Conservation (phyloP, 2,888 invertebrate genomes). For the Drosophila barbarae region DNA sequence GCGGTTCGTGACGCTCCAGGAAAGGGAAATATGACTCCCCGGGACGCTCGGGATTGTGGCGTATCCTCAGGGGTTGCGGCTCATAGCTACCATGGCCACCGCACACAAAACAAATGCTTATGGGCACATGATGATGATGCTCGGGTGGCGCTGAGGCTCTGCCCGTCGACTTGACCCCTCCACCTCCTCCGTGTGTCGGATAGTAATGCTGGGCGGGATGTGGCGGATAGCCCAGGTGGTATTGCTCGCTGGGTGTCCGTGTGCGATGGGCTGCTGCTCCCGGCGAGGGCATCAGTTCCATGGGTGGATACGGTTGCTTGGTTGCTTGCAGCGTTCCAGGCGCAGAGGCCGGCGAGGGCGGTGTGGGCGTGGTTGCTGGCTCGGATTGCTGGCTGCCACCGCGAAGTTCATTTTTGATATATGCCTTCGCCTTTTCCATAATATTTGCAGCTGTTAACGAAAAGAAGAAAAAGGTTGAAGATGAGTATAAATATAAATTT, state of each 20-base stretch:
- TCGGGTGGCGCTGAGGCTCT: slow-evolving; percentile 61
- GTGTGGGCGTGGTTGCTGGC: slow-evolving; percentile 46
- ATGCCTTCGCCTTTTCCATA: slow-evolving; percentile 86
- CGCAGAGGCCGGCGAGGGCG: slow-evolving; percentile 33
- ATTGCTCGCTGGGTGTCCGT: slow-evolving; percentile 45
- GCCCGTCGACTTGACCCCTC: slow-evolving; percentile 46
- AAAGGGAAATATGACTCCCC: slow-evolving; percentile 94
- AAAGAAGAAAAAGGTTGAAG: not conserved
- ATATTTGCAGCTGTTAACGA: slow-evolving; percentile 49
- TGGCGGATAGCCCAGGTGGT: slow-evolving; percentile 27
- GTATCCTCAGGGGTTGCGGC: slow-evolving; percentile 83
- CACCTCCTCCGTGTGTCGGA: slow-evolving; percentile 24
- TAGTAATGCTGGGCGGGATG: slow-evolving; percentile 49
- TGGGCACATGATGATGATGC: slow-evolving; percentile 68
- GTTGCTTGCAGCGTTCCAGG: slow-evolving; percentile 16
- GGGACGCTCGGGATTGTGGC: slow-evolving; percentile 85
- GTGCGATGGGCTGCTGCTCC: slow-evolving; percentile 46
- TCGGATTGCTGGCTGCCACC: slow-evolving; percentile 78
- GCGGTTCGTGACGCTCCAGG: slow-evolving; percentile 92
- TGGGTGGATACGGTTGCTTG: slow-evolving; percentile 27
- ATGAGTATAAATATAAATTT: not conserved
- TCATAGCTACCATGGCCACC: slow-evolving; percentile 85
- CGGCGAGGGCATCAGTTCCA: slow-evolving; percentile 62
- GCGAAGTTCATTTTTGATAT: slow-evolving; percentile 86
- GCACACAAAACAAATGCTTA: slow-evolving; percentile 85